Evolutionary conservation across 2,888 invertebrate genomes (phyloP).

Genomic region (Hirtodrosophila alboralis): DNA sequence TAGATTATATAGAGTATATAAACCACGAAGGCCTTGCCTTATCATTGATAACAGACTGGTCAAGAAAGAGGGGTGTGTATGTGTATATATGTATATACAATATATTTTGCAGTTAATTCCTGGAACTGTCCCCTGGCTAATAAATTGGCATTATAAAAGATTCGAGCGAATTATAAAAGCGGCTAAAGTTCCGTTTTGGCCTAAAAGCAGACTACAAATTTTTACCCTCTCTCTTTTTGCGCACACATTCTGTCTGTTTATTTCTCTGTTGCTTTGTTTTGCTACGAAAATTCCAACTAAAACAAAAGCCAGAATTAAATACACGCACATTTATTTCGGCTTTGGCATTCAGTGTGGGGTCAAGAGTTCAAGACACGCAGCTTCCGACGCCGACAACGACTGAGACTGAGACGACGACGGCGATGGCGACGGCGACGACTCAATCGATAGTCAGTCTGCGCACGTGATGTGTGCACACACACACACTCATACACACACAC

Average conservation of each 20-base stretch:
- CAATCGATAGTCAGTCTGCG: slow-evolving; percentile 76
- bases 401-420: neutral
- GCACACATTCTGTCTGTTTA: neutral
- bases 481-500: slow-evolving; percentile 18
- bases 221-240: neutral
- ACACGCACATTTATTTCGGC: slow-evolving; percentile 41
- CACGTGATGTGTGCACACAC: slow-evolving; percentile 63
- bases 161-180: no score
- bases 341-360: slow-evolving; percentile 50
- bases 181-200: slow-evolving; percentile 10
- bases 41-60: slow-evolving; percentile 36
- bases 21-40: slow-evolving; percentile 1
- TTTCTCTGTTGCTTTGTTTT: slow-evolving; percentile 62
- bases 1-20: no score
- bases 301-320: slow-evolving; percentile 43
- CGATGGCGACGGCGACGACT: slow-evolving; percentile 54
- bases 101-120: no score
- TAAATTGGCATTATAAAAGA: slow-evolving; percentile 24
- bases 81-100: no score
- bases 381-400: slow-evolving; percentile 62
- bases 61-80: slow-evolving; percentile 66
- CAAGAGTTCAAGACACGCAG: slow-evolving; percentile 77
- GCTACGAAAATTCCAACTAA: slow-evolving; percentile 66
- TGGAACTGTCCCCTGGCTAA: neutral
- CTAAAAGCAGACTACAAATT: slow-evolving; percentile 32